Evolutionary conservation across 2,888 invertebrate genomes (phyloP).

Genomic region (Balanococcus diminutus): DNA sequence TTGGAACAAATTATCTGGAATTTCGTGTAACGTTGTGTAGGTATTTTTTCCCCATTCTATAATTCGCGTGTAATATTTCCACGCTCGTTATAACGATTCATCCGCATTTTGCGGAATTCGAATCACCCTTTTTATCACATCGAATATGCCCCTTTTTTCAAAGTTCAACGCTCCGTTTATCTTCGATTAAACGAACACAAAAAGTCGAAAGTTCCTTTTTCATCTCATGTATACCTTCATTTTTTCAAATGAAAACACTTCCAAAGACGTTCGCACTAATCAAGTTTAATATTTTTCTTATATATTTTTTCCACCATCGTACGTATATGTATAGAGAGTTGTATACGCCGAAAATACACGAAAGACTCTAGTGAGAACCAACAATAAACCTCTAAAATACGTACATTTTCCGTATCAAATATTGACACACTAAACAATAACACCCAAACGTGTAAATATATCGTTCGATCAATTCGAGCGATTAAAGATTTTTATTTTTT

Average conservation of each 20-base stretch:
- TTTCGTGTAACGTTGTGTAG: not conserved
- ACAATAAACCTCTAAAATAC: not conserved
- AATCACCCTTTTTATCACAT: not conserved
- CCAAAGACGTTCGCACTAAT: not conserved
- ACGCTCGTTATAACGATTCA: not conserved
- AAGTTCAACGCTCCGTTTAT: slow-evolving; percentile 23
- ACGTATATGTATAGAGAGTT: not conserved
- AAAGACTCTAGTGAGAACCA: no score
- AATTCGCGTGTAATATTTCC: not conserved
- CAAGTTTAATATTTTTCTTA: slow-evolving; percentile 37
- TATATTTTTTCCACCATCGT: not conserved
- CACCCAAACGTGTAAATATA: not conserved
- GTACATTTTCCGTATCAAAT: slow-evolving; percentile 6
- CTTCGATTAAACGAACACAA: not conserved
- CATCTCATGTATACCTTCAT: not conserved
- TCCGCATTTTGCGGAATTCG: not conserved
- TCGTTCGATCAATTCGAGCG: slow-evolving; percentile 7
- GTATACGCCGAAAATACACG: not conserved
- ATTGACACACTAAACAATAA: slow-evolving; percentile 26
- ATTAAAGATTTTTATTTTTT: slow-evolving; percentile 11
- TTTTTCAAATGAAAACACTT: slow-evolving; percentile 23
- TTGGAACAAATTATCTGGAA: not conserved
- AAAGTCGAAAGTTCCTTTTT: not conserved
- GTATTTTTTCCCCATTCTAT: not conserved
- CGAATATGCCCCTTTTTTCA: not conserved